phyloP scores from a whole-genome alignment of 2,797 vertebrate species.

The Lepus townsendii region DNA sequence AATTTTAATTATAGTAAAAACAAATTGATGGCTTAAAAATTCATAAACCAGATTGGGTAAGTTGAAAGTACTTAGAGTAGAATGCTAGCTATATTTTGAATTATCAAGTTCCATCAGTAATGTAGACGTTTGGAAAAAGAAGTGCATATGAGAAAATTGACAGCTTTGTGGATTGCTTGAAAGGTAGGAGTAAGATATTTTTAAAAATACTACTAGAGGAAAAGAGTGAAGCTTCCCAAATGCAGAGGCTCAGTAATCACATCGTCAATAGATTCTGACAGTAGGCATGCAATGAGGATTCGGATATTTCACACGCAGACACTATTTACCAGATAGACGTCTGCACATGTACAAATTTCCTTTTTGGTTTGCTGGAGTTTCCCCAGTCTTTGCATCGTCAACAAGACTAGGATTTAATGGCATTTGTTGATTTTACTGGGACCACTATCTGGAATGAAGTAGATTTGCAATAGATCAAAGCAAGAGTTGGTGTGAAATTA shows the following conservation, averaged over 20 bases:
- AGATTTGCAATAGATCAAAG: slow-evolving; percentile 21
- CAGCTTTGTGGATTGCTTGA: slow-evolving; percentile 85
- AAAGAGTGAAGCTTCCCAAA: slow-evolving; percentile 67
- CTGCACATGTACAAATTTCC: slow-evolving; percentile 81
- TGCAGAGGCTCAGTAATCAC: slow-evolving; percentile 86
- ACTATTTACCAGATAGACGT: slow-evolving; percentile 82
- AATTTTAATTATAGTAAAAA: slow-evolving; percentile 69
- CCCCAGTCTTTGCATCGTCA: slow-evolving; percentile 56
- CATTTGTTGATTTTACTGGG: slow-evolving; percentile 32
- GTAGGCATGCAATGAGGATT: slow-evolving; percentile 83
- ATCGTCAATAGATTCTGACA: slow-evolving; percentile 87
- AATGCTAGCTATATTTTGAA: slow-evolving; percentile 77
- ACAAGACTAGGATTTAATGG: slow-evolving; percentile 53
- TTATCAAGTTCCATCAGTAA: slow-evolving; percentile 82
- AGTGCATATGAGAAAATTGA: slow-evolving; percentile 85
- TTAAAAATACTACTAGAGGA: slow-evolving; percentile 78
- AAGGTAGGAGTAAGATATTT: slow-evolving; percentile 80
- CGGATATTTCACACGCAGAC: slow-evolving; percentile 84
- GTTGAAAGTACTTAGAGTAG: slow-evolving; percentile 76
- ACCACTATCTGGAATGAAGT: background rate
- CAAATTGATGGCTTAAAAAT: slow-evolving; percentile 70
- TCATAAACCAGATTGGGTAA: slow-evolving; percentile 66
- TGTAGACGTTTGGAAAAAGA: slow-evolving; percentile 76
- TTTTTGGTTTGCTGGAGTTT: slow-evolving; percentile 84
- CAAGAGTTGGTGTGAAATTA: background rate